Base-by-base conservation (phyloP, 2,888 invertebrate genomes). In the Antheraea yamamai region DNA sequence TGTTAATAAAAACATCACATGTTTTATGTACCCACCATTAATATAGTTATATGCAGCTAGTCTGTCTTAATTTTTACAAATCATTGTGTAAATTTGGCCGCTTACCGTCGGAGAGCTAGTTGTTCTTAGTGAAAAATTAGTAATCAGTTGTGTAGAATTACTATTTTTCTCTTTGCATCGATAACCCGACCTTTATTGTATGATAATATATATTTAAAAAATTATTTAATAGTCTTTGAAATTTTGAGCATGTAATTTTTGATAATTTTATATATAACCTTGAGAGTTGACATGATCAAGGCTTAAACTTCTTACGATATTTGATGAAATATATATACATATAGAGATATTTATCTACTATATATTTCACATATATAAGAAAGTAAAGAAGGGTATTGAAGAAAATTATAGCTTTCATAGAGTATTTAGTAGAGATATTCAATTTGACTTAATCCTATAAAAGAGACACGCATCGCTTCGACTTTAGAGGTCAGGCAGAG, bases 1-100 rank as follows among this genome's bases (percentile, higher is more conserved):
- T 16, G 64, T 16, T 30, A 4, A 16, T 66, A 30, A 66, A 66
- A 66, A 66, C 64, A 66, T 66, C 64, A 30, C 64, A 66, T 66
- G 64, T 66, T 66, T 66, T 64, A 61, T n/a, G 6, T 66, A 73
- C 73, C 73, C 73, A 73, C 73, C 73, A 73, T 73, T 73, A 52
- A 73, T 23, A 14, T 61, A 74, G 16, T 47, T 47, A 23, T 51
- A 52, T 70, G 64, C 64, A 30, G 30, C 64, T 66, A 66, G 64
- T 66, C 30, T 30, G 26, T 66, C 12, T 66, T 66, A 61, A 61
- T 12, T 61, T n/a, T 23, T 61, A 12, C 23, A n/a, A 20, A 6
- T 61, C 20, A 30, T 26, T 66, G 14, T 64, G 2, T 26, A 16
- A 64, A 2, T 0, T 47, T 26, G 64, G 14, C 18, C 64, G 23